Percentiles rank a stretch among this genome's conserved stretches.
These are phyloP conservation scores for Amphimedon queenslandica DNA, from an alignment of 37 sponge, comb jelly and placozoan species.

Conservation along the genomic window DNA sequence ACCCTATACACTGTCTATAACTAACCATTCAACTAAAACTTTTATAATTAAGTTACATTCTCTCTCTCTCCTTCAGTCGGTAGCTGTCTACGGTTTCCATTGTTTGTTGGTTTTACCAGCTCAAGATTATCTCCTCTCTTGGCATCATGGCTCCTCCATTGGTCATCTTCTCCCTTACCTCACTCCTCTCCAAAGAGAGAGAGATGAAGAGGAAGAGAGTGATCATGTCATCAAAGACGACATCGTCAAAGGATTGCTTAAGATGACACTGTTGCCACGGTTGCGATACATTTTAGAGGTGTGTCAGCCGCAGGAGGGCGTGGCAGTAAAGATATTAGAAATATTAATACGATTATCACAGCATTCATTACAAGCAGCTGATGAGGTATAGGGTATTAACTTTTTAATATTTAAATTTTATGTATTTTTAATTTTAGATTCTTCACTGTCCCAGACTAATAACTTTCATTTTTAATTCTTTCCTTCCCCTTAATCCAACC, in stretches of 20 bases:
- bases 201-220: conserved; percentile 31
- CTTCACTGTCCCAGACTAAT: conserved; percentile 59
- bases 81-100: conserved; percentile 40
- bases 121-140: conserved; percentile 49
- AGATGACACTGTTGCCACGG: conserved; percentile 58
- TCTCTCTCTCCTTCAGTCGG: not conserved
- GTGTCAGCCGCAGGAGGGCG: conserved; percentile 16
- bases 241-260: conserved; percentile 67
- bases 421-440: conserved; percentile 36
- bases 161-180: conserved; percentile 31
- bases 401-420: not conserved
- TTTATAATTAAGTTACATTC: too few relatives aligned
- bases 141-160: conserved; percentile 5
- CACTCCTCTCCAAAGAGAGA: conserved; percentile 11
- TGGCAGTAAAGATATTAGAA: conserved; percentile 36
- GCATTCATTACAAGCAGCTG: conserved; percentile 73
- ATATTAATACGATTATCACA: conserved; percentile 56
- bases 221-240: conserved; percentile 60
- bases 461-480: conserved; percentile 35
- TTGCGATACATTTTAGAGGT: conserved; percentile 78
- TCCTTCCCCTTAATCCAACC: conserved; percentile 48
- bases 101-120: conserved; percentile 35
- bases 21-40: too few relatives aligned
- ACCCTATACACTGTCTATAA: too few relatives aligned
- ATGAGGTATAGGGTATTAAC: conserved; percentile 36